Conservation (phyloP, 2,888 invertebrate genomes). For the Euproctis similis region DNA sequence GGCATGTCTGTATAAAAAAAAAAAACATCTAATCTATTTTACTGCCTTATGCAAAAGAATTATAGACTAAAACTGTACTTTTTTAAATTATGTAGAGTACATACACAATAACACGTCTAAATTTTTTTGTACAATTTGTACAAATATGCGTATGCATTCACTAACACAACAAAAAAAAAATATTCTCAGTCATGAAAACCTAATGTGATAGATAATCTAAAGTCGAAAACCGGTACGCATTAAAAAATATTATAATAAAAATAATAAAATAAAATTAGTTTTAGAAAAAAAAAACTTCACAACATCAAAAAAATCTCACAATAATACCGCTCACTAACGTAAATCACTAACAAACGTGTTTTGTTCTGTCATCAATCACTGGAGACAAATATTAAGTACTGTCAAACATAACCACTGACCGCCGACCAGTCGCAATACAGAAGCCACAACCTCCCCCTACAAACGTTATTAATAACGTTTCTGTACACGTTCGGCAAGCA, state of each 20-base stretch:
- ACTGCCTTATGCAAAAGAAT: conserved; percentile 60
- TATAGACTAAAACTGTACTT: conserved; percentile 61
- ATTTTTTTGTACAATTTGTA: conserved; percentile 69
- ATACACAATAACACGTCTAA: conserved; percentile 54
- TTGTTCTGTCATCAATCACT: conserved; percentile 29
- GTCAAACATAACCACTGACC: conserved; percentile 22
- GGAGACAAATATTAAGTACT: conserved; percentile 27
- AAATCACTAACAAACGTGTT: conserved; percentile 46
- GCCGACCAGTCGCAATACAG: conserved; percentile 26
- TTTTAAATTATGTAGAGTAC: conserved; percentile 62
- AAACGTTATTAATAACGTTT: no score
- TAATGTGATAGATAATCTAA: conserved; percentile 36
- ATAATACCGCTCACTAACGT: conserved; percentile 38
- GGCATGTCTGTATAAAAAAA: conserved; percentile 60
- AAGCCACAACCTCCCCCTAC: conserved; percentile 21
- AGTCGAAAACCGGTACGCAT: conserved; percentile 33
- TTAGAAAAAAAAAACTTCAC: conserved; percentile 39
- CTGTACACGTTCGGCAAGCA: no score
- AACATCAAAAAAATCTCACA: conserved; percentile 43
- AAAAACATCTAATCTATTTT: conserved; percentile 52
- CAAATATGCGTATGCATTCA: conserved; percentile 58
- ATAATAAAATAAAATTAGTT: conserved; percentile 36
- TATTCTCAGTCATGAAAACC: conserved; percentile 56
- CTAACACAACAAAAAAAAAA: conserved; percentile 37
- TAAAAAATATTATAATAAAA: no score